phyloP scores from a whole-genome alignment of 2,888 invertebrate species.

The Meta bourneti region DNA sequence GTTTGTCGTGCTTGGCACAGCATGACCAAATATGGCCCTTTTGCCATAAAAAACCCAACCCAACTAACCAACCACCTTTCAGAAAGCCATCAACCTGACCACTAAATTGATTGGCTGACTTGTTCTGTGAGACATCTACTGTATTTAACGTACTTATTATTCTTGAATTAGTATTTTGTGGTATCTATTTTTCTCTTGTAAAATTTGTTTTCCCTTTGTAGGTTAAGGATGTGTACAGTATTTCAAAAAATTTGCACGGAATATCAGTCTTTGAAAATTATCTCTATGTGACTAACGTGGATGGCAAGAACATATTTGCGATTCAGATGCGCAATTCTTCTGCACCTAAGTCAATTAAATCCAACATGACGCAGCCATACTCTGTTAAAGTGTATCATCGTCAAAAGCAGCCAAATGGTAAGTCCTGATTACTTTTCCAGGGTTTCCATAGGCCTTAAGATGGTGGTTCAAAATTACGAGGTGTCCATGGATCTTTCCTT shows the following conservation, averaged over 20 bases:
- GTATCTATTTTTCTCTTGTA: not conserved
- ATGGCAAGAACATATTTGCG: slow-evolving; percentile 85
- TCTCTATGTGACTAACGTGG: slow-evolving; percentile 88
- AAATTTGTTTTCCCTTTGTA: slow-evolving; percentile 78
- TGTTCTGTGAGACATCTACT: too few species aligned
- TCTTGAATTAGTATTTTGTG: not conserved
- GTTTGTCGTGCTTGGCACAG: too few species aligned
- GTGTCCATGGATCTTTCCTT: too few species aligned
- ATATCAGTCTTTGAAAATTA: slow-evolving; percentile 88
- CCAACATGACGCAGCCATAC: slow-evolving; percentile 84
- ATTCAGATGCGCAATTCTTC: slow-evolving; percentile 84
- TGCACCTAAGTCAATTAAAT: slow-evolving; percentile 80
- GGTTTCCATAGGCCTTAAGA: not conserved
- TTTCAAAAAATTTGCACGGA: slow-evolving; percentile 84
- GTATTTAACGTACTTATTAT: not conserved
- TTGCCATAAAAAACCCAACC: too few species aligned
- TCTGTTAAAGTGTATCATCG: slow-evolving; percentile 88
- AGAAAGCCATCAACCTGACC: too few species aligned
- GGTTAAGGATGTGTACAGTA: slow-evolving; percentile 82
- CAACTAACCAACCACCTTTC: too few species aligned
- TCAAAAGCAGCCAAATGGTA: slow-evolving; percentile 88
- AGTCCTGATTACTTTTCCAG: slow-evolving; percentile 55
- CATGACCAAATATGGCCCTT: too few species aligned
- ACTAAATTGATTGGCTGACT: too few species aligned
- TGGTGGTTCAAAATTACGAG: too few species aligned